Evolutionary conservation across 2,113 vertebrate genomes (phyloP).

Genomic region (Trachemys scripta): DNA sequence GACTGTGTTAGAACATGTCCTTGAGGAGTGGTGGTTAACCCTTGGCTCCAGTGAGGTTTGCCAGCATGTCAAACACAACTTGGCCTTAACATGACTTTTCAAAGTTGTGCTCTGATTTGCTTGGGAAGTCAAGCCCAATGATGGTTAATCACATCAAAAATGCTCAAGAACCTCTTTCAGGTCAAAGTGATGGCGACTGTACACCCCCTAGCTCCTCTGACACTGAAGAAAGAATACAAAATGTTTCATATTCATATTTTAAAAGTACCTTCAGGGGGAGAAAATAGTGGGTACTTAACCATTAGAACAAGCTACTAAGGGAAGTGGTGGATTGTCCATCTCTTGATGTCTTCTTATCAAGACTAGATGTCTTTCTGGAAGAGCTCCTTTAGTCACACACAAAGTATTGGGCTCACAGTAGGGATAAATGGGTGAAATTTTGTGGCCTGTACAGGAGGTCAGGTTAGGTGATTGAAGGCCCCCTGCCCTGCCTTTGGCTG

Average conservation of each 20-base stretch:
- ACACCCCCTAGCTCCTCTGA: neutral
- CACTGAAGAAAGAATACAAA: neutral
- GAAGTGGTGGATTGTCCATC: neutral
- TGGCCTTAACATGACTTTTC: neutral
- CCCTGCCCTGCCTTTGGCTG: conserved; percentile 7
- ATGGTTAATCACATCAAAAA: neutral
- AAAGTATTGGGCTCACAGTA: neutral
- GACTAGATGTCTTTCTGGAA: neutral
- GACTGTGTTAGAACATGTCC: neutral
- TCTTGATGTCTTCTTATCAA: neutral
- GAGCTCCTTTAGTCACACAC: neutral
- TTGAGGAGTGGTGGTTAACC: neutral
- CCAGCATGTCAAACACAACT: neutral
- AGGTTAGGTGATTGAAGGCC: conserved; percentile 9
- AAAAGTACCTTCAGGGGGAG: neutral
- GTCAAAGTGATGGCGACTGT: fast-evolving
- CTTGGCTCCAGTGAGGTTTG: neutral
- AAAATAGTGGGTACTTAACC: neutral
- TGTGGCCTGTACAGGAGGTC: neutral
- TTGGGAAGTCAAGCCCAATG: neutral
- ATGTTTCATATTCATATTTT: fast-evolving
- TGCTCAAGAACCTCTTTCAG: neutral
- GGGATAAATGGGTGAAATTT: neutral
- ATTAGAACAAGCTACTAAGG: neutral
- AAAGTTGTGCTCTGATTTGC: neutral